Base-by-base conservation (phyloP, 2,797 vertebrate species). In the Gadopsis bispinosus region DNA sequence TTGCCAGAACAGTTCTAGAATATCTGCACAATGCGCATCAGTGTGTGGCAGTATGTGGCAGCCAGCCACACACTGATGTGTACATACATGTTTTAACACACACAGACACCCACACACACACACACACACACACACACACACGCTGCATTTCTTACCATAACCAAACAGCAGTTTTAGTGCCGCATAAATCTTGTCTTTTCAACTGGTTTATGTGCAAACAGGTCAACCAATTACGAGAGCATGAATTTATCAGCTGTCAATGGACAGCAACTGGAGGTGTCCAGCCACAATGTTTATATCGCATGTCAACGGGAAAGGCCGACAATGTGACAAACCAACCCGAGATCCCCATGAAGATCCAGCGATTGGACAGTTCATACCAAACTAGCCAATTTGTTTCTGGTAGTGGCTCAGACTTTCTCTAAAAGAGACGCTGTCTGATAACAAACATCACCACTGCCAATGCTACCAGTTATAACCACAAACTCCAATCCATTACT, bases 161-260 rank as follows among this genome's bases (percentile, higher is more conserved):
- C 72, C 56, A 54, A 77, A 83, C 64, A 8, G 59, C 33, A 65
- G 73, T 87, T 69, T 81, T 77, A 71, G 48, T 69, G 79, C 84
- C 80, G 43, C 68, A 79, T 90, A 87, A 90, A 91, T 91, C 79
- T 83, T 45, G n/a, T 62, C 66, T 73, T 69, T 69, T 88, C 65
- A 80, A 74, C 62, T 79, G 79, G 68, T 87, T 89, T 83, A 89
- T 79, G 83, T 81, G 66, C 55, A 71, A 83, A 84, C 79, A 74
- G 84, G 84, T 89, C 85, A 72, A 78, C 61, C 86, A 73, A 80
- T 89, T 93, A 89, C 69, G 50, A 61, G 64, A 58, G 35, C 70
- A 81, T 85, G 70, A 87, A 89, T 85, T 80, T 86, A 88, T 88
- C 79, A 85, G 87, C 91, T 88, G 88, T 90, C 85, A 87, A 54